A percentile compares a stretch with the other conserved stretches of the same genome.
phyloP scores from a whole-genome alignment of 2,888 invertebrate species.

The Capitulum mitella region DNA sequence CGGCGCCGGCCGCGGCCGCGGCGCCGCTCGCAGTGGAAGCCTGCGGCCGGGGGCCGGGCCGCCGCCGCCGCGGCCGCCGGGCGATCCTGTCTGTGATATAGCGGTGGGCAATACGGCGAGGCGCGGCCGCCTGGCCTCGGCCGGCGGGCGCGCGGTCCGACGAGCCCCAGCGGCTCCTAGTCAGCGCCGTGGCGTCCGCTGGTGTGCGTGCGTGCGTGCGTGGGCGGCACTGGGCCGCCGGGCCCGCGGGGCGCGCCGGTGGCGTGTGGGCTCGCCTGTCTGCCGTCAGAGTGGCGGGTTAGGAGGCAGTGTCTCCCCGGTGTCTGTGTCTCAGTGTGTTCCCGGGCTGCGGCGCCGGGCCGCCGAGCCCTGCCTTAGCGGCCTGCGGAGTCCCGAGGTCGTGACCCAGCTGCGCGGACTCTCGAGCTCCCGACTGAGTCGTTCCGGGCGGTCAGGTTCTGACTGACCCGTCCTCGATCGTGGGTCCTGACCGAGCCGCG shows the following conservation, averaged over 20 bases:
- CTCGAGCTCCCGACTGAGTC: too few relatives aligned
- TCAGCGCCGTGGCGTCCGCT: not conserved
- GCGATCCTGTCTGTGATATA: constrained; percentile 15
- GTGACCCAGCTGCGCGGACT: not conserved
- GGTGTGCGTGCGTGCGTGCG: too few relatives aligned
- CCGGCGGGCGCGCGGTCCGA: not conserved
- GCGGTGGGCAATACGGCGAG: not conserved
- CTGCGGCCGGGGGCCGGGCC: not conserved
- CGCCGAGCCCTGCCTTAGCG: not conserved
- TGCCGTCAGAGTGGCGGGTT: too few relatives aligned
- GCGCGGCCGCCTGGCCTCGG: not conserved
- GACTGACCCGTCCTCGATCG: too few relatives aligned
- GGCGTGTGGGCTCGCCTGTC: too few relatives aligned
- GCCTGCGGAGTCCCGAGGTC: not conserved
- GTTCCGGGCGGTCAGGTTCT: too few relatives aligned
- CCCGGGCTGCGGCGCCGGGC: not conserved
- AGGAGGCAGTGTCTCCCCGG: too few relatives aligned
- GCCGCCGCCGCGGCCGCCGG: not conserved
- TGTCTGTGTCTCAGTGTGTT: too few relatives aligned
- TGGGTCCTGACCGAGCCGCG: too few relatives aligned
- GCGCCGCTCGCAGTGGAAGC: not conserved
- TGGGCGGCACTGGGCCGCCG: too few relatives aligned
- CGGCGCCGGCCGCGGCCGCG: too few relatives aligned
- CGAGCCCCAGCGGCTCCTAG: not conserved
- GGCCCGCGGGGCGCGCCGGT: too few relatives aligned